phyloP scores from a whole-genome alignment of 1,140 invertebrate species.

The Caenorhabditis inopinata region DNA sequence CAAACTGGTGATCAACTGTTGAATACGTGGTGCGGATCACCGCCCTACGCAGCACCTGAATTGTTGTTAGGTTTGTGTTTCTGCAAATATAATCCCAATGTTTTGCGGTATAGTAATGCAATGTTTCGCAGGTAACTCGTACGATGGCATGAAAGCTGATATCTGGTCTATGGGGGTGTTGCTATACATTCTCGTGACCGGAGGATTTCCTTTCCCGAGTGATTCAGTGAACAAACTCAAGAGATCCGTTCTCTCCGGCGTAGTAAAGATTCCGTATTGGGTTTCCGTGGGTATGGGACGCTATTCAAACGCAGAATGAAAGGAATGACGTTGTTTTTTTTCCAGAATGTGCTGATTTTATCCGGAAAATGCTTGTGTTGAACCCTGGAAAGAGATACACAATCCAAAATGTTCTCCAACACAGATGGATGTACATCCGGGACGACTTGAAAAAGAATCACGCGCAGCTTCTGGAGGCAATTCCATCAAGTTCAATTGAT shows the following conservation, averaged over 20 bases:
- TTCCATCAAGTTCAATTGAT: background rate
- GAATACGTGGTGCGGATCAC: slow-evolving; percentile 84
- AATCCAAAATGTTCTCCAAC: slow-evolving; percentile 31
- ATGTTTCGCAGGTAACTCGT: slow-evolving; percentile 77
- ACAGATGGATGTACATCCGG: slow-evolving; percentile 18
- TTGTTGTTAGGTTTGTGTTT: slow-evolving; percentile 76
- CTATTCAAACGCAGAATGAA: background rate
- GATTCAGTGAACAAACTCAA: slow-evolving; percentile 61
- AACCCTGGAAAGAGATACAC: slow-evolving; percentile 79
- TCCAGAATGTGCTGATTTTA: slow-evolving; percentile 85
- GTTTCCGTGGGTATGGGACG: slow-evolving; percentile 60
- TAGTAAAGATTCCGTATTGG: slow-evolving; percentile 65
- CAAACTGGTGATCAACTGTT: slow-evolving; percentile 79
- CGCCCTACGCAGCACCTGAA: slow-evolving; percentile 96
- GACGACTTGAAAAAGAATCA: background rate
- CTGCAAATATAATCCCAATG: too few relatives aligned
- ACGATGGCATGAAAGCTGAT: slow-evolving; percentile 92
- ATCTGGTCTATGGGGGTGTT: slow-evolving; percentile 94
- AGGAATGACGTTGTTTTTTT: slow-evolving; percentile 54
- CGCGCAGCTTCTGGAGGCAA: slow-evolving; percentile 26
- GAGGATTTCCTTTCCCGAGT: slow-evolving; percentile 67
- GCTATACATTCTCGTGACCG: slow-evolving; percentile 87
- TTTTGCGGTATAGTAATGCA: background rate
- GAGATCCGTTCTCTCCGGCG: slow-evolving; percentile 58
- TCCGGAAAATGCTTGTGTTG: slow-evolving; percentile 86